Base-by-base conservation (phyloP, 1,140 invertebrate genomes). In the Agrypnia vestita region DNA sequence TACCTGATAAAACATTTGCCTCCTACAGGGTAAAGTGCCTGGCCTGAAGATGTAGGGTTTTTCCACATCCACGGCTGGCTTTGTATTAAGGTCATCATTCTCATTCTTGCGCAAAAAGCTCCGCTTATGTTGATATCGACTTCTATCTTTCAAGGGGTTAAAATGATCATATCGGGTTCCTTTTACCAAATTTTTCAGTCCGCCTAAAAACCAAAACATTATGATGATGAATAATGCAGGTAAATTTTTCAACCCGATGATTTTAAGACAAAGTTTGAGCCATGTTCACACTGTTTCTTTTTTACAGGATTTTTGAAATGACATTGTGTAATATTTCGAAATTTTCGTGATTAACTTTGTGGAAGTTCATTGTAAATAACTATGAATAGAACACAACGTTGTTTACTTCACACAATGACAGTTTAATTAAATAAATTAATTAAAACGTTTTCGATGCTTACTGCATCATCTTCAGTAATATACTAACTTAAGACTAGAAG, bases 1-100 rank as follows among this genome's bases (percentile, higher is more conserved):
- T 88, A 95, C 94, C 90, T 95, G 94, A 87, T 95, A 96, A 89
- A 95, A 96, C 91, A 96, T 94, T 87, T 96, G 95, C 56, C 94
- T 87, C 17, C 93, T 94, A 0, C 94, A 91, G 1, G 95, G 95
- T 69, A 95, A 87, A 44, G 89, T 89, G 3, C 93, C 93, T 0
- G 93, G 93, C n/a, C 90, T 88, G 85, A 95, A 95, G 74, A 93
- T 91, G 83, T 92, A 94, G 25, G 86, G 83, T 82, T 88, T 87
- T 19, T 84, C 84, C 15, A 85, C 82, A n/a, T 84, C 76, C n/a
- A 84, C 84, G 9, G 67, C 13, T 13, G 46, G 44, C 47, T 74
- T 55, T 15, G 21, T n/a, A 17, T 74, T 56, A 15, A 11, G 51
- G 6, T 21, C 35, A 12, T 56, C 35, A 7, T 43, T 17, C 12